phyloP scores from a whole-genome alignment of 2,797 vertebrate genomes.

The Macropodus opercularis region DNA sequence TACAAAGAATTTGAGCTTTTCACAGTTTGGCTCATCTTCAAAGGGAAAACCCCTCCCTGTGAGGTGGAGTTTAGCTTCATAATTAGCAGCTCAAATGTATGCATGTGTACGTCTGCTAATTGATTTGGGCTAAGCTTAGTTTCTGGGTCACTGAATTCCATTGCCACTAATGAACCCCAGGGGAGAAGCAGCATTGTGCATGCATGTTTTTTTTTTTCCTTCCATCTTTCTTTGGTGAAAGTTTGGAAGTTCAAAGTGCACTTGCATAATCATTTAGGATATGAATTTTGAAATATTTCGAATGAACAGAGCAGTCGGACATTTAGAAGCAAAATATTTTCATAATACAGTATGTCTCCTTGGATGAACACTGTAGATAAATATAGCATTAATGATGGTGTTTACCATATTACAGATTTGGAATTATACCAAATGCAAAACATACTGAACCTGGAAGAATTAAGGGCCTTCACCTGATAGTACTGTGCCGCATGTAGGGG shows the following conservation, averaged over 20 bases:
- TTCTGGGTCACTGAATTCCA: conserved; percentile 85
- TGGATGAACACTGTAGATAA: background rate
- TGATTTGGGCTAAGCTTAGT: conserved; percentile 77
- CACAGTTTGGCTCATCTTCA: conserved; percentile 64
- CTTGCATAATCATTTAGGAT: conserved; percentile 56
- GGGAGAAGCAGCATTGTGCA: conserved; percentile 69
- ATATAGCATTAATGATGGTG: background rate
- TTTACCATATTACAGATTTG: background rate
- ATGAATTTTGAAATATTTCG: conserved; percentile 45
- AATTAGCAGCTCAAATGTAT: conserved; percentile 74
- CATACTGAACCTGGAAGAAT: background rate
- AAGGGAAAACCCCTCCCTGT: conserved; percentile 63
- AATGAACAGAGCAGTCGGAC: conserved; percentile 21
- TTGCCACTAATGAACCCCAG: conserved; percentile 81
- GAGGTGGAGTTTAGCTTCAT: conserved; percentile 72
- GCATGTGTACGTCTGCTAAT: conserved; percentile 75
- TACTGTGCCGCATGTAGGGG: too few species aligned
- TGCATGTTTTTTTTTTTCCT: conserved; percentile 47
- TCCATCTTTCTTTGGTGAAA: conserved; percentile 58
- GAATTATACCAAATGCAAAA: background rate
- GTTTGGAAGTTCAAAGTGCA: conserved; percentile 59
- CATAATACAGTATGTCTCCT: background rate
- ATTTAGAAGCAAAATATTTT: background rate
- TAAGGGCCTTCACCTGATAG: too few species aligned
- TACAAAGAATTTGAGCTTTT: conserved; percentile 57